Percentiles rank a stretch among this genome's conserved stretches.
These are phyloP conservation scores for Tapirus indicus DNA, from an alignment of 2,797 vertebrate genomes.

Conservation along the genomic window DNA sequence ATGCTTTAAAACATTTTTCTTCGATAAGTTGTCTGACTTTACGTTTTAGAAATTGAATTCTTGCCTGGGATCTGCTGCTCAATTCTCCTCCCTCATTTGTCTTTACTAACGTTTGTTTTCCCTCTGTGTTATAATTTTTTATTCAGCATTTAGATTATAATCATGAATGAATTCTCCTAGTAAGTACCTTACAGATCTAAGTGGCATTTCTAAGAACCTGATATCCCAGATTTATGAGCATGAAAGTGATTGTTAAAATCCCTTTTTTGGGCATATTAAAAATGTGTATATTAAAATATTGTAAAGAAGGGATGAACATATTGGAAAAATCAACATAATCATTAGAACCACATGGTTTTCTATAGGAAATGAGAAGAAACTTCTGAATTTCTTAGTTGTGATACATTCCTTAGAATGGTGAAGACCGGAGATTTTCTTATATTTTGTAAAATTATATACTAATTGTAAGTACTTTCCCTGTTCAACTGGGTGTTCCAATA, in stretches of 20 bases:
- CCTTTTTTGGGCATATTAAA: background rate
- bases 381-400: background rate
- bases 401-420: background rate
- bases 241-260: background rate
- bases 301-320: background rate
- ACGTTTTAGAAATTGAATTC: constrained; percentile 41
- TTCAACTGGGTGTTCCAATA: background rate
- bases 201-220: background rate
- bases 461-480: background rate
- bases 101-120: background rate
- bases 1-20: background rate
- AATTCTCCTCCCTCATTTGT: background rate
- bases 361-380: background rate
- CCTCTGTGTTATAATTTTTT: background rate
- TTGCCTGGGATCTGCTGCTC: background rate
- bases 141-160: background rate
- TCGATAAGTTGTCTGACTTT: background rate
- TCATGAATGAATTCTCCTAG: background rate
- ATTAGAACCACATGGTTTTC: background rate
- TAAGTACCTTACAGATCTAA: background rate
- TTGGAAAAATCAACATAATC: background rate
- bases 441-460: background rate
- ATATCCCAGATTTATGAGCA: background rate
- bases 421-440: background rate
- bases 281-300: background rate